Evolutionary conservation across 1,140 invertebrate genomes (phyloP).

Genomic region (Melanaphis sacchari): DNA sequence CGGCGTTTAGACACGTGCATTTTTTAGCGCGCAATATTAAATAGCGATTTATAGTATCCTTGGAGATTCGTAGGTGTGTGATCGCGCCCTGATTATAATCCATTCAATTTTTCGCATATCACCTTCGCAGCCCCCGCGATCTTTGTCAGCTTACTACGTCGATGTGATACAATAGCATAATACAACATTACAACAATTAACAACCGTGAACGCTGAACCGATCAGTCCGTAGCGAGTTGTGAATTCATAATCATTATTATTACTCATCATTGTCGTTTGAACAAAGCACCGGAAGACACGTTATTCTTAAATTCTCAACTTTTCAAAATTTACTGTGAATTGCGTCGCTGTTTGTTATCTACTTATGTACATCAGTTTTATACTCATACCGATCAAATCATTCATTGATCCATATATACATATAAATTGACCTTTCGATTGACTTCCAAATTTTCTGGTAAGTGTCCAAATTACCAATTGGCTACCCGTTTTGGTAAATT

Average conservation of each 20-base stretch:
- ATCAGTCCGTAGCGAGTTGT: background rate
- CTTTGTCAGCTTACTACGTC: constrained; percentile 3
- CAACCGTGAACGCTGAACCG: background rate
- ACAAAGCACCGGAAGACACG: background rate
- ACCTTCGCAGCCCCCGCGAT: background rate
- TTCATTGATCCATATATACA: background rate
- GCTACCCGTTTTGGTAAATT: constrained; percentile 13
- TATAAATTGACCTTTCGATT: background rate
- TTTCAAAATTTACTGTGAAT: background rate
- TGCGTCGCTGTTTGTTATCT: background rate
- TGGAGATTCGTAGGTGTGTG: constrained; percentile 49
- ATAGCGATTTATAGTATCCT: constrained; percentile 17
- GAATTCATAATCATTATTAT: background rate
- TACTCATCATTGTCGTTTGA: background rate
- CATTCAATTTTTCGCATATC: constrained; percentile 30
- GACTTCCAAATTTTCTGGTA: constrained; percentile 22
- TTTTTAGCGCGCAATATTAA: constrained; percentile 39
- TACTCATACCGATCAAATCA: background rate
- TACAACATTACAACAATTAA: background rate
- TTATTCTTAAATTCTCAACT: background rate
- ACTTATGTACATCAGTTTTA: background rate
- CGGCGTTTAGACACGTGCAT: background rate
- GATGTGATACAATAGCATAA: background rate
- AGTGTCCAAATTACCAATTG: constrained; percentile 7
- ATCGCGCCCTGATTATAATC: constrained; percentile 35